Evolutionary conservation across 92 coral and sea anemone genomes (phyloP), one percentile per base, ranked within the genome.

Genomic region (Actinostola sp.): DNA sequence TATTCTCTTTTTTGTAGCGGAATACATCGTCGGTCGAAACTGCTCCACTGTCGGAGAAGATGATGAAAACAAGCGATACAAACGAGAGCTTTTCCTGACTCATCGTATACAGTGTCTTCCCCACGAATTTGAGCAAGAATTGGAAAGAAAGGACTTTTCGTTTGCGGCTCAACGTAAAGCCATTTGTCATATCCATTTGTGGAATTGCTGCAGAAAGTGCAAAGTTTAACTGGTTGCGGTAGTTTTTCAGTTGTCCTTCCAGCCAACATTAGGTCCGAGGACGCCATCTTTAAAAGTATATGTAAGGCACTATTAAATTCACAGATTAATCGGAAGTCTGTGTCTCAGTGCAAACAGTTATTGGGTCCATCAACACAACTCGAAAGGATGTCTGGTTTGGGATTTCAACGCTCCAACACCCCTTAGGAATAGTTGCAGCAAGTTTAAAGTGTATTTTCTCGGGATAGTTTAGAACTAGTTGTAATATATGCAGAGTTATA

Each of bases 1-100:
- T 95, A 95, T 42, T 72, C 84, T 19, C 99, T 86, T 54, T 85
- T 95, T 9, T 73, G 67, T 3, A 95, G 61, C 15, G 99, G 99
- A 15, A 95, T 76, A 61, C 97, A 78, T 26, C 93, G 83, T 53
- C 93, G 89, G 58, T 95, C 99, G 27, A 73, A 89, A 46, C 92
- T 85, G 45, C 92, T 92, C 99, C 99, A 95, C 59, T 95, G 99
- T n/a, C 99, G 87, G 27, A 95, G 75, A 9, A 95, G 92, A 77
- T 95, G 97, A 58, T 95, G 99, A 56, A 95, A 95, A 32, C 99
- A 95, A 10, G 97, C 90, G 49, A 89, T 84, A 63, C 99, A 95
- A 38, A 95, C 99, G 16, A 88, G 83, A 17, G 89, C 88, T 83
- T 93, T 82, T 38, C 92, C 99, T 8, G 89, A 67, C 16, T 81